These are phyloP conservation scores for Digitonthophagus gazella DNA, from an alignment of 2,888 invertebrate genomes.

Conservation along the genomic window DNA sequence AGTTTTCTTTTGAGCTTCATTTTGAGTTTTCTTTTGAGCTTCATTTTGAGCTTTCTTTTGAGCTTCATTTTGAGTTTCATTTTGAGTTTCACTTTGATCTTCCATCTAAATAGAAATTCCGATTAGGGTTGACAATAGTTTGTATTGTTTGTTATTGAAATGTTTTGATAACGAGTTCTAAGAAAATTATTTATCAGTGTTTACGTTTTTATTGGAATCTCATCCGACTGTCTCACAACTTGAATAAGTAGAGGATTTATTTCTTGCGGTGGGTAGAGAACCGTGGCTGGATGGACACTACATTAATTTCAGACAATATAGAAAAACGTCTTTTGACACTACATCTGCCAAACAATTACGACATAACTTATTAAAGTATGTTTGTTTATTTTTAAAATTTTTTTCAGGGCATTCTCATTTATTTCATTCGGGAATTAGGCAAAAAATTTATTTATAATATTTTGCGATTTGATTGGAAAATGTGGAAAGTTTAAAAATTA, in stretches of 20 bases:
- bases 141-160: background rate
- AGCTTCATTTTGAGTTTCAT: background rate
- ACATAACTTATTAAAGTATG: background rate
- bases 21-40: too few relatives aligned
- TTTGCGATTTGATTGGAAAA: too few relatives aligned
- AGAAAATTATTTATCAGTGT: background rate
- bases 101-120: too few relatives aligned
- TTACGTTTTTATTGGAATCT: too few relatives aligned
- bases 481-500: too few relatives aligned
- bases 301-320: conserved; percentile 8
- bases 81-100: background rate
- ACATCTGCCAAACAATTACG: conserved; percentile 10
- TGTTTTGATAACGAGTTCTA: background rate
- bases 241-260: too few relatives aligned
- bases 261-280: background rate
- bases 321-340: background rate
- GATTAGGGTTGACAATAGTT: background rate
- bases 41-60: background rate
- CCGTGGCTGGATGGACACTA: background rate
- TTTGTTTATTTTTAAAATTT: background rate
- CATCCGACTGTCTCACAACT: too few relatives aligned
- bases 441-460: too few relatives aligned
- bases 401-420: background rate
- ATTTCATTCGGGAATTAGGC: too few relatives aligned
- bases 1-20: too few relatives aligned